Conservation (phyloP, 2,888 invertebrate genomes). For the Theretra japonica region DNA sequence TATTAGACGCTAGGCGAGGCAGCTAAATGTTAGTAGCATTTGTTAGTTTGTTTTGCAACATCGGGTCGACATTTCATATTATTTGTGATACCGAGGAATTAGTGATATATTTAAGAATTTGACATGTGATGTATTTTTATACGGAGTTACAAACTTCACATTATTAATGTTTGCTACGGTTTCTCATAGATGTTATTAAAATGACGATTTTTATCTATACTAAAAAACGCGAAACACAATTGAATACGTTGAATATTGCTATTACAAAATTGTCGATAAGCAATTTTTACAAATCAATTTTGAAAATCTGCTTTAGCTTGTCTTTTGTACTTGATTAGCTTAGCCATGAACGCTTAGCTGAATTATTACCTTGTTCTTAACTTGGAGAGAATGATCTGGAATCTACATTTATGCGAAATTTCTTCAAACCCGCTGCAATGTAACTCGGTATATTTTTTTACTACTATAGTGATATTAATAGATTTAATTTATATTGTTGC, state of each 20-base stretch:
- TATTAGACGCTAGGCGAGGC: neutral
- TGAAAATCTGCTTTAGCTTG: neutral
- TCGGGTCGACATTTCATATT: constrained; percentile 15
- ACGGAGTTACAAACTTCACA: constrained; percentile 45
- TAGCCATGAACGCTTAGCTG: neutral
- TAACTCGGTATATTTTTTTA: constrained; percentile 27
- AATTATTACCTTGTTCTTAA: neutral
- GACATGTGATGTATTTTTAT: constrained; percentile 60
- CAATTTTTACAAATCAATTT: neutral
- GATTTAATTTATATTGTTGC: constrained; percentile 10
- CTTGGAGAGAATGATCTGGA: neutral
- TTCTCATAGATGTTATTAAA: neutral
- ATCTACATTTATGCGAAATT: neutral
- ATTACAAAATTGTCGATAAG: neutral
- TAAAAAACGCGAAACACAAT: neutral
- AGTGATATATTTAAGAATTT: constrained; percentile 22
- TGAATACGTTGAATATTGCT: neutral
- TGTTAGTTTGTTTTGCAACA: neutral
- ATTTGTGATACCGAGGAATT: constrained; percentile 27
- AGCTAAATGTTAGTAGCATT: constrained; percentile 10
- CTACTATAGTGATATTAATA: constrained; percentile 23
- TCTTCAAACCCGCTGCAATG: neutral
- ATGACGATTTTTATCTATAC: neutral
- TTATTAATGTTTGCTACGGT: constrained; percentile 31
- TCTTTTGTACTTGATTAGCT: neutral